These are phyloP conservation scores for Phthorimaea operculella DNA, from an alignment of 1,140 invertebrate genomes.

Conservation along the genomic window DNA sequence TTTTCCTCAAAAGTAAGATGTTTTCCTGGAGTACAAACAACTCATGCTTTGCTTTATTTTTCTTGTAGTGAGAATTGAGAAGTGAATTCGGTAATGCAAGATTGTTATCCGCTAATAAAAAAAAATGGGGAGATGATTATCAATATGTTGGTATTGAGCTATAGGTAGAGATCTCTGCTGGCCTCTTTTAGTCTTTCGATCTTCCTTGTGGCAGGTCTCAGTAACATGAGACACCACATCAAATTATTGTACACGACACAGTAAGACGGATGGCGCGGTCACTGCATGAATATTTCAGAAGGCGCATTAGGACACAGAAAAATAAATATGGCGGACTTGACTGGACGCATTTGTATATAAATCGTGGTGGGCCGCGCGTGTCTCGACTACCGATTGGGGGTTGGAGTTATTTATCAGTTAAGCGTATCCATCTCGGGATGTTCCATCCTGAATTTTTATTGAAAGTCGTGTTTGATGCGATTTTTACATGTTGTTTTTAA, in stretches of 20 bases:
- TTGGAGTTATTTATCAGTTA: slow-evolving; percentile 46
- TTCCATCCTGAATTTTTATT: slow-evolving; percentile 40
- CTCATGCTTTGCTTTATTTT: too few relatives aligned
- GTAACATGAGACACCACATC: slow-evolving; percentile 31
- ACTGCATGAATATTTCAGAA: slow-evolving; percentile 62
- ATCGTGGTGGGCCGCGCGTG: slow-evolving; percentile 45
- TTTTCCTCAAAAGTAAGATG: too few relatives aligned
- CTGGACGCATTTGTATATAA: slow-evolving; percentile 62
- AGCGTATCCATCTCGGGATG: slow-evolving; percentile 32
- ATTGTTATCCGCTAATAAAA: too few relatives aligned
- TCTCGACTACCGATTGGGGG: slow-evolving; percentile 37
- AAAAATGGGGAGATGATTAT: too few relatives aligned
- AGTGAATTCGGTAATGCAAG: too few relatives aligned
- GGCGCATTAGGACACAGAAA: slow-evolving; percentile 58
- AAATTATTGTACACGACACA: slow-evolving; percentile 43
- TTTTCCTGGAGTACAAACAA: too few relatives aligned
- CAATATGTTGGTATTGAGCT: too few relatives aligned
- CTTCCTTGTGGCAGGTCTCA: too few relatives aligned
- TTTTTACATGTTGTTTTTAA: background rate
- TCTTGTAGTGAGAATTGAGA: too few relatives aligned
- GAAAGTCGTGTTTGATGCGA: slow-evolving; percentile 14
- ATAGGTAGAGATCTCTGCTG: too few relatives aligned
- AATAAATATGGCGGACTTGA: slow-evolving; percentile 57
- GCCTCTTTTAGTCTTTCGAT: too few relatives aligned
- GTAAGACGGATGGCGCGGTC: slow-evolving; percentile 51